These are phyloP conservation scores for Criorhina ranunculi DNA, from an alignment of 2,888 invertebrate species.

Conservation along the genomic window DNA sequence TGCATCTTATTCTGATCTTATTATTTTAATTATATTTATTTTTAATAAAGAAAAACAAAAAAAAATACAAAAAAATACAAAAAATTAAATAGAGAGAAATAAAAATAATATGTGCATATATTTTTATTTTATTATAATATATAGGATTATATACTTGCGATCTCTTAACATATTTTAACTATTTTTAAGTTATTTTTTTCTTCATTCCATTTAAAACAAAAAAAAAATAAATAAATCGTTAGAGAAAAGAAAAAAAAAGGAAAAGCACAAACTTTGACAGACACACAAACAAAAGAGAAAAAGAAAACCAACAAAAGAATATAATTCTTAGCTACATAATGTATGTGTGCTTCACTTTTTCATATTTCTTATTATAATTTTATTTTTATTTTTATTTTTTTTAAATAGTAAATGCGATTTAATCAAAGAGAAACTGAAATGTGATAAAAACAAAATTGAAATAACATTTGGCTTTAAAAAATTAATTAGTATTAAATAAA, in stretches of 20 bases:
- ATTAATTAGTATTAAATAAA: slow-evolving; percentile 71
- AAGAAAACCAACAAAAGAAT: slow-evolving; percentile 1
- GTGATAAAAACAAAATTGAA: slow-evolving; percentile 75
- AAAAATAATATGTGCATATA: slow-evolving; percentile 53
- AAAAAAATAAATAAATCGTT: slow-evolving; percentile 38
- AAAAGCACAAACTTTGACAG: slow-evolving; percentile 67
- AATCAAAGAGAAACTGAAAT: slow-evolving; percentile 77
- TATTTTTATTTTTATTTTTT: slow-evolving; percentile 70
- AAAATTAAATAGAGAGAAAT: slow-evolving; percentile 37
- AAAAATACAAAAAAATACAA: slow-evolving; percentile 34
- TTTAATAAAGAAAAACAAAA: slow-evolving; percentile 37
- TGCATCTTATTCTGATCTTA: slow-evolving; percentile 42
- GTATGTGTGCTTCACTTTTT: slow-evolving; percentile 50
- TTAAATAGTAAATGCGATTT: slow-evolving; percentile 61
- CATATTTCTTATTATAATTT: slow-evolving; percentile 59
- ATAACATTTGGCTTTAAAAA: slow-evolving; percentile 68
- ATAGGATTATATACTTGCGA: slow-evolving; percentile 73
- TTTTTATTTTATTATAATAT: slow-evolving; percentile 64
- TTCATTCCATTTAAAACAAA: slow-evolving; percentile 75
- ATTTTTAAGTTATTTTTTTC: slow-evolving; percentile 75
- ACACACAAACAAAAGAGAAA: slow-evolving; percentile 62
- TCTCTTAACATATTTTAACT: slow-evolving; percentile 76
- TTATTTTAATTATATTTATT: slow-evolving; percentile 46
- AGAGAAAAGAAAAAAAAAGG: slow-evolving; percentile 36
- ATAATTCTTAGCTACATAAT: background rate